Conservation (phyloP, 2,113 vertebrate species). For the Atlantisia rogersi region DNA sequence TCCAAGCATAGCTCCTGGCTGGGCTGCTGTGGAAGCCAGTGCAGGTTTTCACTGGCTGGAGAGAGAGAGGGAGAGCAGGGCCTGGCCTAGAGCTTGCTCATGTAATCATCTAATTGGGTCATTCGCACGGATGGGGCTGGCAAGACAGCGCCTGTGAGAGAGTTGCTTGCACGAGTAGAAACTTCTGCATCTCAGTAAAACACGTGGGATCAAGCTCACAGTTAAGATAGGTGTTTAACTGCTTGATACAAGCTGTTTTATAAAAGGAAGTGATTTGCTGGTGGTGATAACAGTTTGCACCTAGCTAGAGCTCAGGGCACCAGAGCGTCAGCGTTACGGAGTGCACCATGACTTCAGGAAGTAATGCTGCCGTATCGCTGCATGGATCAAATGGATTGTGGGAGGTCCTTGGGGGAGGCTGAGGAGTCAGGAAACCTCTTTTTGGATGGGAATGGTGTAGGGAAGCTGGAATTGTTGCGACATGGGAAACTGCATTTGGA, state of each 20-base stretch:
- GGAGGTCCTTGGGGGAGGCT: background rate
- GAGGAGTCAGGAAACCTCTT: background rate
- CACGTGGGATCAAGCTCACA: background rate
- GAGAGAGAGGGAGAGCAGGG: background rate
- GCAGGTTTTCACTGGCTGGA: background rate
- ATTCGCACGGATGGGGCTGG: background rate
- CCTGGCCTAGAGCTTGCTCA: background rate
- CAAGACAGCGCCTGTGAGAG: background rate
- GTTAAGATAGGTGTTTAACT: background rate
- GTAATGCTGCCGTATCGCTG: background rate
- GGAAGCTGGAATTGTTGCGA: background rate
- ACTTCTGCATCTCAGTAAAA: background rate
- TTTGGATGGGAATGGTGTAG: background rate
- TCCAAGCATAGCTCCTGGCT: background rate
- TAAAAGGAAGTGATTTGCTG: background rate
- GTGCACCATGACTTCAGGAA: background rate
- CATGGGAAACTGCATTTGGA: constrained; percentile 38
- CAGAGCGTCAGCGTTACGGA: background rate
- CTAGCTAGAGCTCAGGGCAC: background rate
- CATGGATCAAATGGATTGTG: background rate
- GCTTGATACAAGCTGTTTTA: background rate
- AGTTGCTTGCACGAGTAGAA: background rate
- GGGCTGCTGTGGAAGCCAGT: background rate
- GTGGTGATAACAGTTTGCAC: background rate
- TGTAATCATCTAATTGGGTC: background rate